Evolutionary conservation across 2,888 invertebrate genomes (phyloP).

Genomic region (Caenorhabditis sp.): DNA sequence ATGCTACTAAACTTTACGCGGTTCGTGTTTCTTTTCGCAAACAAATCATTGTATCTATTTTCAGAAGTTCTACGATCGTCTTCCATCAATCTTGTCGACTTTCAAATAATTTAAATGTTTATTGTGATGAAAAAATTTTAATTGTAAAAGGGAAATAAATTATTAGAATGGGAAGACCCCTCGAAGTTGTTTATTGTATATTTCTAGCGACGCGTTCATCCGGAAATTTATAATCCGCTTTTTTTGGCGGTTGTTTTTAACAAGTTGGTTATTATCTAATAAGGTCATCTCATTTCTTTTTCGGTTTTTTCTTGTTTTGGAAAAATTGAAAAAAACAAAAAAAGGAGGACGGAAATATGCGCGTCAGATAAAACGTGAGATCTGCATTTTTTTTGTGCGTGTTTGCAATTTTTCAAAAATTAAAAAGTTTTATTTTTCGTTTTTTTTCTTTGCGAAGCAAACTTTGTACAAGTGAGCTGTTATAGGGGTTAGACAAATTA

Average conservation of each 20-base stretch:
- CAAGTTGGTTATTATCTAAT: background rate
- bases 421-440: too few relatives aligned
- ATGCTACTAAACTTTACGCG: conserved; percentile 72
- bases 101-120: background rate
- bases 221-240: conserved; percentile 13
- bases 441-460: too few relatives aligned
- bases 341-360: too few relatives aligned
- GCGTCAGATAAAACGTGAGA: too few relatives aligned
- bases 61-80: background rate
- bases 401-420: too few relatives aligned
- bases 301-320: background rate
- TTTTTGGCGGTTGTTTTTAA: conserved; percentile 22
- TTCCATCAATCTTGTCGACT: background rate
- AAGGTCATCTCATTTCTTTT: background rate
- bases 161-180: background rate
- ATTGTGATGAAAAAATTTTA: background rate
- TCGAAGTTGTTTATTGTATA: too few relatives aligned
- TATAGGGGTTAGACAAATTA: too few relatives aligned
- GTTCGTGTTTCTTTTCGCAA: conserved; percentile 55
- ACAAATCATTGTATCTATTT: background rate
- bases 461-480: too few relatives aligned
- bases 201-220: conserved; percentile 14
- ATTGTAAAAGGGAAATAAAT: background rate
- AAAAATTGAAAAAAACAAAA: too few relatives aligned
- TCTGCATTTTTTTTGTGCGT: too few relatives aligned